Evolutionary conservation across 2,113 vertebrate species (phyloP).

Genomic region (Actinemys pallida): DNA sequence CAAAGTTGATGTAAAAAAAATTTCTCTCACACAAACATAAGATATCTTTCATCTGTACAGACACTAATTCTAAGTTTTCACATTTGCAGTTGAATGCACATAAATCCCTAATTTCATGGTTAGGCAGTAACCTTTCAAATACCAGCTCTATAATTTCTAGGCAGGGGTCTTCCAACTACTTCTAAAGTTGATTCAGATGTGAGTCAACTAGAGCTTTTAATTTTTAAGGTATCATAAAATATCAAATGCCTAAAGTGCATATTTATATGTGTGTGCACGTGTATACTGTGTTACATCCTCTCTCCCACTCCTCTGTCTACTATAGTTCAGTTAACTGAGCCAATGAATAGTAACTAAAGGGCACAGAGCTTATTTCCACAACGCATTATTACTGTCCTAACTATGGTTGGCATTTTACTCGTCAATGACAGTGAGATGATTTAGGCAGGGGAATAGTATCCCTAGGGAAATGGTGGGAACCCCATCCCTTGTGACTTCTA

Average conservation of each 20-base stretch:
- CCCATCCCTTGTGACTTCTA: background rate
- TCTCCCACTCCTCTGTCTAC: background rate
- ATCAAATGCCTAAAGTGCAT: background rate
- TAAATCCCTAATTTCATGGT: background rate
- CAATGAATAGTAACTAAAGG: background rate
- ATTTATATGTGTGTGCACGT: background rate
- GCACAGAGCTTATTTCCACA: background rate
- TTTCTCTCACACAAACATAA: background rate
- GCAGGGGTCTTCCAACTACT: background rate
- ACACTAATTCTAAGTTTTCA: background rate
- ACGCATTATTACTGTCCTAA: background rate
- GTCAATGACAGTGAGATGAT: background rate
- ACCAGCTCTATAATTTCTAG: background rate
- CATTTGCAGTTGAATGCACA: background rate
- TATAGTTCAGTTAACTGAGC: background rate
- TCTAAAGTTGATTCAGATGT: background rate
- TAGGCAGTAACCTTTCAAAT: too few relatives aligned
- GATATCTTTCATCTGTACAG: background rate
- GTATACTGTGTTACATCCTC: background rate
- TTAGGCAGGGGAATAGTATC: background rate
- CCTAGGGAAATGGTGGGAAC: accelerated
- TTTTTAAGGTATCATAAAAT: background rate
- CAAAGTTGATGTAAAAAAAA: background rate
- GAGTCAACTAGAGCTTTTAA: background rate
- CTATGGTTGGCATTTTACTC: background rate